Conservation (phyloP, 2,888 invertebrate species). For the Watsonalla binaria region DNA sequence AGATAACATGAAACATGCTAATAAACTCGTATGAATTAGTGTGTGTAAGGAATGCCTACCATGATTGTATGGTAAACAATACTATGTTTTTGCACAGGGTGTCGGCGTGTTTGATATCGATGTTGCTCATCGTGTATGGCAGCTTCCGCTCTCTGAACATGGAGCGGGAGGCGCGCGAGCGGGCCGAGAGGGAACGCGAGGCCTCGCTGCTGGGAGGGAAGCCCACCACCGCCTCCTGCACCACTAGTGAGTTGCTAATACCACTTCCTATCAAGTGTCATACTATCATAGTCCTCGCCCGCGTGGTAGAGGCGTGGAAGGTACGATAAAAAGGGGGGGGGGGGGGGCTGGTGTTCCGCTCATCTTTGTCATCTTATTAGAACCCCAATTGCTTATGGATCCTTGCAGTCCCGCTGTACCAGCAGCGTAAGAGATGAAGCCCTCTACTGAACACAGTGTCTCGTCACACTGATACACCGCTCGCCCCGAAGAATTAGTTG, state of each 20-base stretch:
- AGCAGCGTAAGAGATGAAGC: no score
- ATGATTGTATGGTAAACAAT: neutral
- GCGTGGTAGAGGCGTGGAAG: no score
- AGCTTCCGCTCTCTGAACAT: constrained; percentile 97
- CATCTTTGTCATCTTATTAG: no score
- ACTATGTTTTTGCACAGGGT: constrained; percentile 75
- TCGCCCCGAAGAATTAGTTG: no score
- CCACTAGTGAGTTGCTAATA: constrained; percentile 43
- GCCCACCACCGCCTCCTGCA: constrained; percentile 54
- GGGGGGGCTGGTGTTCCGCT: no score
- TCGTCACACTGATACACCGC: no score
- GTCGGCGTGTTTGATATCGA: constrained; percentile 97
- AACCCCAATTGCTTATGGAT: no score
- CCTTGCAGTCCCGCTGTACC: no score
- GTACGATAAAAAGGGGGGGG: no score
- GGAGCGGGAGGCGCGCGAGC: constrained; percentile 95
- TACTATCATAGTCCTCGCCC: no score
- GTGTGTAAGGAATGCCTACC: neutral
- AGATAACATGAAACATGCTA: neutral
- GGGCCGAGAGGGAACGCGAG: constrained; percentile 86
- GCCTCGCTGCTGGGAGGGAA: constrained; percentile 80
- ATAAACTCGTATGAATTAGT: neutral
- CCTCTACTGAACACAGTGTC: no score
- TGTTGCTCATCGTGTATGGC: constrained; percentile 97
- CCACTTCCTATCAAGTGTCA: neutral